A percentile compares a stretch with the other conserved stretches of the same genome.
phyloP scores from a whole-genome alignment of 1,140 invertebrate species.

The Berghia stephanieae region DNA sequence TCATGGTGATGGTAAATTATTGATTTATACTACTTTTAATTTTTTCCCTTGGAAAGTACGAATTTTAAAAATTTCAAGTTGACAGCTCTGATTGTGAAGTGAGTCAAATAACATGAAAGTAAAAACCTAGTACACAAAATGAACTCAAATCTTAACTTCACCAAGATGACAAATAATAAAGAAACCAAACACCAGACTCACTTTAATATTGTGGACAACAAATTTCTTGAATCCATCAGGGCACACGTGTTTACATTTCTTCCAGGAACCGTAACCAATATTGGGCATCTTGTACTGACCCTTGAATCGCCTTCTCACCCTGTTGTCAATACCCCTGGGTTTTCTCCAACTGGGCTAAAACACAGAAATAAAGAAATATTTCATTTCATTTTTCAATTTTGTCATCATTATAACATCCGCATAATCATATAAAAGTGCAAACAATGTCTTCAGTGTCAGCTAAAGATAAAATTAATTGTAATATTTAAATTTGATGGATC shows the following conservation, averaged over 20 bases:
- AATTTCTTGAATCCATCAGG: constrained; percentile 98
- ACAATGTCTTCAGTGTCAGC: neutral
- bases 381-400: neutral
- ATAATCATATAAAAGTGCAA: neutral
- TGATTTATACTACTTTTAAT: no score
- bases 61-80: no score
- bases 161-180: neutral
- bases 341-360: constrained; percentile 87
- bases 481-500: neutral
- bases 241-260: constrained; percentile 93
- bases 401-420: neutral
- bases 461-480: neutral
- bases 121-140: no score
- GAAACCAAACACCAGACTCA: constrained; percentile 68
- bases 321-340: constrained; percentile 99
- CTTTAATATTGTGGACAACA: constrained; percentile 83
- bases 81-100: no score
- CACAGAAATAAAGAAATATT: constrained; percentile 42
- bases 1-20: no score
- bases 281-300: constrained; percentile 98
- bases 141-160: no score
- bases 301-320: constrained; percentile 97
- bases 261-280: constrained; percentile 98
- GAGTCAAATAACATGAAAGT: no score
- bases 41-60: no score